These are phyloP conservation scores for Habropoda laboriosa DNA, from an alignment of 1,140 invertebrate genomes.

Conservation along the genomic window DNA sequence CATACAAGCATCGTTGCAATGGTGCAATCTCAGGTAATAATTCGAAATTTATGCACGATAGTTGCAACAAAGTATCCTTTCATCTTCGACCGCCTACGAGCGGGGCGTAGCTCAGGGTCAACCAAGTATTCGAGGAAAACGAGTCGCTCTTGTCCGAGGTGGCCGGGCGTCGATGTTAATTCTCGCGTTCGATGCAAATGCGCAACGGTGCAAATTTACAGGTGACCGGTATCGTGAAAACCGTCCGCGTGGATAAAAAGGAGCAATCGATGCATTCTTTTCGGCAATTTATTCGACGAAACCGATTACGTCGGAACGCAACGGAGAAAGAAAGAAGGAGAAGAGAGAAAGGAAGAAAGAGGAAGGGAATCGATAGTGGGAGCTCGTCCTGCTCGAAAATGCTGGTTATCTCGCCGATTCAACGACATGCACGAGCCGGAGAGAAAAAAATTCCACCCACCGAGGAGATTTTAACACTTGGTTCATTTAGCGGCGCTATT, in stretches of 20 bases:
- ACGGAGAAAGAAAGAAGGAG: background rate
- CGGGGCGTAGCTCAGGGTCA: background rate
- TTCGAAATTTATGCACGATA: slow-evolving; percentile 7
- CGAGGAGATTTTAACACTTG: slow-evolving; percentile 50
- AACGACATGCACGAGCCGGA: background rate
- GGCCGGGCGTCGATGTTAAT: slow-evolving; percentile 20
- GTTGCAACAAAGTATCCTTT: background rate
- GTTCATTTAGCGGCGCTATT: slow-evolving; percentile 54
- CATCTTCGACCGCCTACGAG: slow-evolving; percentile 39
- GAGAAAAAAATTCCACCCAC: slow-evolving; percentile 16
- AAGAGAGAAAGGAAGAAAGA: background rate
- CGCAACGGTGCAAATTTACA: slow-evolving; percentile 50
- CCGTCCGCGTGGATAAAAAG: background rate
- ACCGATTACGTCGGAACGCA: background rate
- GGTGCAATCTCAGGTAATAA: background rate
- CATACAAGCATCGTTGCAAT: too few species aligned
- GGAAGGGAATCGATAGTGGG: background rate
- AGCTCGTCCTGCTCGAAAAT: slow-evolving; percentile 3
- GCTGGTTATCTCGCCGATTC: slow-evolving; percentile 21
- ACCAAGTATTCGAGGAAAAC: background rate
- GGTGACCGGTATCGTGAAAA: slow-evolving; percentile 51
- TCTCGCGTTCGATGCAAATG: slow-evolving; percentile 71
- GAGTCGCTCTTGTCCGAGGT: background rate
- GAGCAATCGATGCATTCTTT: background rate
- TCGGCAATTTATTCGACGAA: slow-evolving; percentile 6